Evolutionary conservation across 1,140 invertebrate species (phyloP).

Genomic region (Asbolus verrucosus): DNA sequence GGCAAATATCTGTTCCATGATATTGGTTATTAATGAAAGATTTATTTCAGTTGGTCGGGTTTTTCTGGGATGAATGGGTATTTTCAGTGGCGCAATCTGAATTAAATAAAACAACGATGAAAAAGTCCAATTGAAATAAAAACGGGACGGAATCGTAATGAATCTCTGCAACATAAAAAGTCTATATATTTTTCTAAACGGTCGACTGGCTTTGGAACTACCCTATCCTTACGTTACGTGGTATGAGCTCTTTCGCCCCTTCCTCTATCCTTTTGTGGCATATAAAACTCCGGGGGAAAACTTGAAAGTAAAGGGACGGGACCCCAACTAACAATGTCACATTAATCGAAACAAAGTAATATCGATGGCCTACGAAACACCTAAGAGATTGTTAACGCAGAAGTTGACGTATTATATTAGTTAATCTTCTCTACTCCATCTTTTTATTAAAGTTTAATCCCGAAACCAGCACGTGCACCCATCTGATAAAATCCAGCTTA

Average conservation of each 20-base stretch:
- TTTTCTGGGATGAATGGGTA: conserved; percentile 23
- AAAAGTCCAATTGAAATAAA: conserved; percentile 32
- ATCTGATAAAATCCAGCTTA: conserved; percentile 12
- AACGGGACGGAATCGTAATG: conserved; percentile 26
- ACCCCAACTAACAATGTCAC: conserved; percentile 53
- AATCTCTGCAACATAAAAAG: conserved; percentile 45
- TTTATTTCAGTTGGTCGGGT: conserved; percentile 22
- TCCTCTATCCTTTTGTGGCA: conserved; percentile 48
- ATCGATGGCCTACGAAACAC: conserved; percentile 55
- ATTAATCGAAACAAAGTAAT: conserved; percentile 58
- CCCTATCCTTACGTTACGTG: conserved; percentile 43
- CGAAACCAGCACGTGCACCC: conserved; percentile 8
- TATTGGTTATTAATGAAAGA: conserved; percentile 25
- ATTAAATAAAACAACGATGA: conserved; percentile 35
- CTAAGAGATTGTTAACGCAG: conserved; percentile 49
- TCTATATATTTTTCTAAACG: conserved; percentile 45
- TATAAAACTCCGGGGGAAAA: conserved; percentile 48
- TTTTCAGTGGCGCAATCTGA: conserved; percentile 21
- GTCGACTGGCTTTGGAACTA: conserved; percentile 46
- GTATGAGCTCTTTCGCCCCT: conserved; percentile 41
- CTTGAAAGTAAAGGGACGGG: conserved; percentile 49
- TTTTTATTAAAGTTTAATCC: conserved; percentile 38
- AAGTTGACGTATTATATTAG: conserved; percentile 33
- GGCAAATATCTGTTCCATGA: conserved; percentile 25
- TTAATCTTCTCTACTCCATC: conserved; percentile 32